Evolutionary conservation across 2,888 invertebrate genomes (phyloP).

Genomic region (Cancer borealis): DNA sequence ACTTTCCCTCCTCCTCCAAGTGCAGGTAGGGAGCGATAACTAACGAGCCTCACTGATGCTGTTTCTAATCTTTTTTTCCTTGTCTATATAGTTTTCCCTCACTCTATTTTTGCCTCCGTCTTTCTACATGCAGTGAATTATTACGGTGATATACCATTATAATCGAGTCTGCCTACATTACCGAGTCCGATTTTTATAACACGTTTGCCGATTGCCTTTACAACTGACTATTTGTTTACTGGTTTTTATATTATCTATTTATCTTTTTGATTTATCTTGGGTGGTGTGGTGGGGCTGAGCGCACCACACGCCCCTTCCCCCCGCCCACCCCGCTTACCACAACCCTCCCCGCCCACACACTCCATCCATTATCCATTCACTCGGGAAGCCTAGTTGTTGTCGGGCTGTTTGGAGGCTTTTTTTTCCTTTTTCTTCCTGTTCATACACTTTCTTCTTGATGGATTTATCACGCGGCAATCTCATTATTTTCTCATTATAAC

Average conservation of each 20-base stretch:
- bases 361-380: constrained; percentile 28
- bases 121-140: background rate
- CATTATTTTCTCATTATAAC: constrained; percentile 52
- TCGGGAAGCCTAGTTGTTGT: background rate
- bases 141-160: constrained; percentile 3
- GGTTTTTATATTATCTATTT: background rate
- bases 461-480: constrained; percentile 52
- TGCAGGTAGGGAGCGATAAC: background rate
- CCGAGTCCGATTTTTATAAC: background rate
- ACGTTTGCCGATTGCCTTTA: background rate
- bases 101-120: background rate
- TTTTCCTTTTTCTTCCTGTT: background rate
- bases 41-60: background rate
- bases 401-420: background rate
- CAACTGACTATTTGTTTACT: constrained; percentile 29
- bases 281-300: background rate
- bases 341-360: background rate
- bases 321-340: background rate
- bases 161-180: background rate
- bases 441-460: constrained; percentile 36
- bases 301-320: background rate
- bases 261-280: background rate
- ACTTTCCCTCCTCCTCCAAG: background rate
- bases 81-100: background rate
- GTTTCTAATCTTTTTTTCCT: background rate